Conservation (phyloP, 2,888 invertebrate genomes). For the Pogonocherus hispidulus region DNA sequence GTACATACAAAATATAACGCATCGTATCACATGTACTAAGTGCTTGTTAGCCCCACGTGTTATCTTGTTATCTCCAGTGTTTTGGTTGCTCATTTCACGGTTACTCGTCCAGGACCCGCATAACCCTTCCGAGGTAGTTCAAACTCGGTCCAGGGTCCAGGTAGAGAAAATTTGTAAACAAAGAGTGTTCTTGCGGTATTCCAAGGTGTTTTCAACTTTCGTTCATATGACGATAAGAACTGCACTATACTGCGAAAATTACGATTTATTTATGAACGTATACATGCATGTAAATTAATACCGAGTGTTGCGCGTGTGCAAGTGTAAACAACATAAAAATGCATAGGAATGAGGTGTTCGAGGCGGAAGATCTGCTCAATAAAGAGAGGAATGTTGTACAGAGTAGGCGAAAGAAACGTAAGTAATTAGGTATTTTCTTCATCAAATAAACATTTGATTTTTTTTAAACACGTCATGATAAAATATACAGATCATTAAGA, state of each 20-base stretch:
- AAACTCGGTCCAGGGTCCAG: neutral
- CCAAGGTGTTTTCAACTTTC: neutral
- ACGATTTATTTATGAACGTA: neutral
- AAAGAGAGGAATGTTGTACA: constrained; percentile 6
- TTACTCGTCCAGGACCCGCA: too few relatives aligned
- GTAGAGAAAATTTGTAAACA: neutral
- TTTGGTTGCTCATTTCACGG: neutral
- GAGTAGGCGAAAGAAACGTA: neutral
- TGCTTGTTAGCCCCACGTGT: neutral
- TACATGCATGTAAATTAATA: neutral
- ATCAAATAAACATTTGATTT: too few relatives aligned
- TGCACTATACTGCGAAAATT: neutral
- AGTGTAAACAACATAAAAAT: constrained; percentile 3
- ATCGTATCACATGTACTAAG: neutral
- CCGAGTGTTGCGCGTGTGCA: neutral
- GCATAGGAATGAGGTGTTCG: constrained; percentile 15
- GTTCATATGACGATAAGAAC: too few relatives aligned
- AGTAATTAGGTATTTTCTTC: too few relatives aligned
- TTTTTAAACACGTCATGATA: too few relatives aligned
- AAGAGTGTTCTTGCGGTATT: neutral
- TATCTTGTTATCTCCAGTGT: constrained; percentile 3
- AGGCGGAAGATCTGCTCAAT: constrained; percentile 17
- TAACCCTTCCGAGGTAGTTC: neutral
- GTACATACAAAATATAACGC: neutral
- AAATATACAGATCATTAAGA: too few relatives aligned